Percentiles rank a stretch among this genome's conserved stretches.
These are phyloP conservation scores for Rhopalosiphum nymphaeae DNA, from an alignment of 2,888 invertebrate genomes.

Conservation along the genomic window DNA sequence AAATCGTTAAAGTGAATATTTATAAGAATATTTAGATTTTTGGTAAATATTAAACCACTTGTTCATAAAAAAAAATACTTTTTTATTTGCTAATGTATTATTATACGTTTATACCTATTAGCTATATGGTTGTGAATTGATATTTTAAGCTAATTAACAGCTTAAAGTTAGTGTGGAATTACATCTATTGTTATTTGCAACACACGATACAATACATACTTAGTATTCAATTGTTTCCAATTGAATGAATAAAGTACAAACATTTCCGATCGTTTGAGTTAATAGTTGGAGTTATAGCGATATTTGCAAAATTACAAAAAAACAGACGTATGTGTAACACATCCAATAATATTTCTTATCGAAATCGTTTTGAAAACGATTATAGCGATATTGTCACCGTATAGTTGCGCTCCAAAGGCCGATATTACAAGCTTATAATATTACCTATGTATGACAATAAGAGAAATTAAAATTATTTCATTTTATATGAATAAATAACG, in stretches of 20 bases:
- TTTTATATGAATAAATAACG: not conserved
- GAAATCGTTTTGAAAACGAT: not conserved
- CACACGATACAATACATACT: not conserved
- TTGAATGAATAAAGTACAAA: not conserved
- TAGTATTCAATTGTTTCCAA: not conserved
- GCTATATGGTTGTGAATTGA: not conserved
- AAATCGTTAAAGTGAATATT: not conserved
- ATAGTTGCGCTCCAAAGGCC: not conserved
- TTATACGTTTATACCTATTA: not conserved
- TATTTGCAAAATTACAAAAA: not conserved
- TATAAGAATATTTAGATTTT: not conserved
- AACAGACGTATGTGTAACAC: not conserved
- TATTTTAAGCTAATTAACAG: constrained; percentile 43
- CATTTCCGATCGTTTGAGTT: not conserved
- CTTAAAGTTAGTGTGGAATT: not conserved
- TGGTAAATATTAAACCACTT: not conserved
- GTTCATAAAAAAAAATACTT: not conserved
- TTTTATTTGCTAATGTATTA: not conserved
- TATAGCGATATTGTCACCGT: not conserved
- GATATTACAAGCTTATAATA: not conserved
- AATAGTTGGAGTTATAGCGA: not conserved
- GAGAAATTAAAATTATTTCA: not conserved
- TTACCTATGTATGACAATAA: not conserved
- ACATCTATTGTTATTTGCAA: not conserved
- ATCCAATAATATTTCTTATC: not conserved